phyloP scores from a whole-genome alignment of 2,797 vertebrate species.

The Gymnoscopelus braueri region DNA sequence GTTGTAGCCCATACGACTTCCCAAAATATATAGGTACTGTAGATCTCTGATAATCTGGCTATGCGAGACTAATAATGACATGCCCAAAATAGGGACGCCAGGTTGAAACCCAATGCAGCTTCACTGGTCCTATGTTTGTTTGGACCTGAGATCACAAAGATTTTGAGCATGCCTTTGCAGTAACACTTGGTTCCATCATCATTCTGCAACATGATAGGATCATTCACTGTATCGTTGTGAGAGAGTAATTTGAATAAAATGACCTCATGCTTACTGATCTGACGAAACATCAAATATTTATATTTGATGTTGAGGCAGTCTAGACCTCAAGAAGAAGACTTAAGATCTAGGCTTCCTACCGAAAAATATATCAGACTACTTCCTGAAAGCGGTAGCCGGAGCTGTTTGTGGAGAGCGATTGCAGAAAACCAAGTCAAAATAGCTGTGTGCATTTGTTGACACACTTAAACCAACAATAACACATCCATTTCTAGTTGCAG shows the following conservation, averaged over 20 bases:
- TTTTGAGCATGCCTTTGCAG: background rate
- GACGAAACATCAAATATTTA: background rate
- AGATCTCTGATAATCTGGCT: no score
- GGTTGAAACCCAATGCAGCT: background rate
- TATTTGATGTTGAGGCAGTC: background rate
- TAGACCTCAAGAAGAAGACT: no score
- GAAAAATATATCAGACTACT: background rate
- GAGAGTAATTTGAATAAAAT: background rate
- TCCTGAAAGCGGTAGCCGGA: conserved; percentile 9
- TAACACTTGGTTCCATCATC: background rate
- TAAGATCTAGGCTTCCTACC: background rate
- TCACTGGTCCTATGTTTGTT: conserved; percentile 1
- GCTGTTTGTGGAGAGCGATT: conserved; percentile 56
- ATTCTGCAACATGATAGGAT: no score
- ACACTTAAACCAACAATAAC: conserved; percentile 65
- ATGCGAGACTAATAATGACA: no score
- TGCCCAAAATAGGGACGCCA: no score
- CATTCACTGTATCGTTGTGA: background rate
- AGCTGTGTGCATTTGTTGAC: conserved; percentile 49
- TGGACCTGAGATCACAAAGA: background rate
- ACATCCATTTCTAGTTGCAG: conserved; percentile 55
- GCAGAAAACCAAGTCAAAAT: conserved; percentile 61
- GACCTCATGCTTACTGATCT: background rate
- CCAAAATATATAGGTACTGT: no score
- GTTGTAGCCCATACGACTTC: no score